A percentile compares a stretch with the other conserved stretches of the same genome.
Evolutionary conservation across 2,797 vertebrate species (phyloP).

Genomic region (Pseudochirops cupreus): DNA sequence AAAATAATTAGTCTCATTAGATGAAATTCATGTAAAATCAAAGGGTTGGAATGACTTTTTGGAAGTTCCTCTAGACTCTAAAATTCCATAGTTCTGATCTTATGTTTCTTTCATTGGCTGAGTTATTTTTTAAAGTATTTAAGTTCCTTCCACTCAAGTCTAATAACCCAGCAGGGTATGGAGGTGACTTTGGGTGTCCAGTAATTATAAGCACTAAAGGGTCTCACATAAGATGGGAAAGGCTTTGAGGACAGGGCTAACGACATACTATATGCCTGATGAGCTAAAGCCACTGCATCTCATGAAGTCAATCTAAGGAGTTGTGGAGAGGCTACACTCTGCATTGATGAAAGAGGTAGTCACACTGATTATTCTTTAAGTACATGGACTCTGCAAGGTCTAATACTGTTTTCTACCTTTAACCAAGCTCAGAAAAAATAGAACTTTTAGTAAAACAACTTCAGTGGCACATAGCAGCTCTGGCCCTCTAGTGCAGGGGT

Average conservation of each 20-base stretch:
- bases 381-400: background rate
- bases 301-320: too few relatives aligned
- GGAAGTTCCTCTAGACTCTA: background rate
- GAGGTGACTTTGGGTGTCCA: background rate
- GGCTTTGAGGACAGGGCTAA: too few relatives aligned
- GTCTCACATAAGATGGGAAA: background rate
- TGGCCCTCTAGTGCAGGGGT: background rate
- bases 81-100: background rate
- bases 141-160: background rate
- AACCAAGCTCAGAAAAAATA: background rate
- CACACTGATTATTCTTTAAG: background rate
- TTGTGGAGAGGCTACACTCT: too few relatives aligned
- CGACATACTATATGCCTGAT: too few relatives aligned
- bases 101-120: background rate
- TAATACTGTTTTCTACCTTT: background rate
- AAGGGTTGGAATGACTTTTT: background rate
- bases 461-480: background rate
- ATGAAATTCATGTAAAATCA: background rate
- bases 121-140: background rate
- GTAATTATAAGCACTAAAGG: background rate
- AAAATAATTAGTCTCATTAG: background rate
- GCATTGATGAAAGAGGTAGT: background rate
- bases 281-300: too few relatives aligned
- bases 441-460: background rate
- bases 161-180: background rate